Evolutionary conservation across 1,140 invertebrate genomes (phyloP).

Genomic region (Dendroctonus valens): DNA sequence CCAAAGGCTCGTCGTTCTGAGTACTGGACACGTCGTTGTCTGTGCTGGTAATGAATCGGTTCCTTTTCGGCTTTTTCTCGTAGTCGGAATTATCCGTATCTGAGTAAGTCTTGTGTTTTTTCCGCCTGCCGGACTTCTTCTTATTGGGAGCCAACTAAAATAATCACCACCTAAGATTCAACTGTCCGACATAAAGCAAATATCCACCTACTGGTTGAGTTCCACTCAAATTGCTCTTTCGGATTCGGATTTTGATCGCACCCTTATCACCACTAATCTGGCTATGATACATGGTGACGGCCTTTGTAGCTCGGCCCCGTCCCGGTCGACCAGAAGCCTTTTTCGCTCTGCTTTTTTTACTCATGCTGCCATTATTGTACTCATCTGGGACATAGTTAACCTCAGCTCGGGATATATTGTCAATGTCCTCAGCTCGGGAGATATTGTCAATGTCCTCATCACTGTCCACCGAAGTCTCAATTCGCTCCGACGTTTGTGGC

Average conservation of each 20-base stretch:
- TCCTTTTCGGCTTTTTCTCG: conserved; percentile 51
- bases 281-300: conserved; percentile 54
- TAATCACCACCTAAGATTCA: neutral
- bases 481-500: conserved; percentile 28
- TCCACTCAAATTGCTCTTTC: conserved; percentile 55
- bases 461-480: conserved; percentile 27
- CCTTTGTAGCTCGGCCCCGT: conserved; percentile 46
- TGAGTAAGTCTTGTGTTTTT: conserved; percentile 50
- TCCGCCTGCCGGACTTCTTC: conserved; percentile 53
- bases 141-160: conserved; percentile 44
- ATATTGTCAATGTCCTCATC: conserved; percentile 23
- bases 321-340: conserved; percentile 38
- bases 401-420: conserved; percentile 9
- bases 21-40: conserved; percentile 42
- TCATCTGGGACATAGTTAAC: conserved; percentile 27
- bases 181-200: neutral
- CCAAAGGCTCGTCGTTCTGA: conserved; percentile 50
- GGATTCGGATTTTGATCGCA: conserved; percentile 64
- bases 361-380: conserved; percentile 33
- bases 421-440: conserved; percentile 19
- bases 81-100: conserved; percentile 56
- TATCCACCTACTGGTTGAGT: conserved; percentile 3
- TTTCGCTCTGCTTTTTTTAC: conserved; percentile 34
- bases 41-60: conserved; percentile 31
- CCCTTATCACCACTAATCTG: conserved; percentile 62